phyloP scores from a whole-genome alignment of 2,113 vertebrate species.

The Toxostoma redivivum region DNA sequence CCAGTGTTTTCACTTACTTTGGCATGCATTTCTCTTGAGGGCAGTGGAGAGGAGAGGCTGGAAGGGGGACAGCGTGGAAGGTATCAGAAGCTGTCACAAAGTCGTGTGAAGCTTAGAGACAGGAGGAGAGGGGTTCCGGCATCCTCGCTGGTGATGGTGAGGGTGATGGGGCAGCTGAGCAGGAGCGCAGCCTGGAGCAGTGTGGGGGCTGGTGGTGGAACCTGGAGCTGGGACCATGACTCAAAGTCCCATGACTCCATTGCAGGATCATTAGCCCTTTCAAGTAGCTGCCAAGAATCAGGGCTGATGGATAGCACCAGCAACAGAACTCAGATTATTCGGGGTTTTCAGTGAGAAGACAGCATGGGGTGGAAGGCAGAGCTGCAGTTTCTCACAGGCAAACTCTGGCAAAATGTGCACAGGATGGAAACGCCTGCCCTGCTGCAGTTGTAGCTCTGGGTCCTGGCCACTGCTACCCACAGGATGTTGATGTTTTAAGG shows the following conservation, averaged over 20 bases:
- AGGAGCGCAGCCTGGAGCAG: not conserved
- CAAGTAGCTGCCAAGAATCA: slow-evolving; percentile 47
- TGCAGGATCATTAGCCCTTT: slow-evolving; percentile 37
- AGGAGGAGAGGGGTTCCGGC: accelerated
- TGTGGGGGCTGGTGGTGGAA: not conserved
- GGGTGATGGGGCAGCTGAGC: not conserved
- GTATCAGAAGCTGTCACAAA: not conserved
- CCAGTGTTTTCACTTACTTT: not conserved
- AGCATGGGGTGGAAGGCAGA: not conserved
- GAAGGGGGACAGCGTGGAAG: not conserved
- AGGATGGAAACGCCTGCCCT: not conserved
- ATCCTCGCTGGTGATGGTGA: accelerated
- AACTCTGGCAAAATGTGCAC: not conserved
- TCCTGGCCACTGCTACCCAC: not conserved
- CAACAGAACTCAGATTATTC: not conserved
- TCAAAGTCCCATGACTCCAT: slow-evolving; percentile 53
- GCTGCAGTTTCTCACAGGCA: not conserved
- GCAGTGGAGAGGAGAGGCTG: not conserved
- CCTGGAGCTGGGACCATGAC: slow-evolving; percentile 5
- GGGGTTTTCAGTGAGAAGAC: not conserved
- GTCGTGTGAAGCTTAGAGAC: not conserved
- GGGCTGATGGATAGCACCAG: slow-evolving; percentile 18
- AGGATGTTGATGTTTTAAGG: not conserved
- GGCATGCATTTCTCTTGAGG: not conserved
- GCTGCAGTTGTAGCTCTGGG: not conserved